Conservation (phyloP, 2,888 invertebrate genomes). For the Linnaemya tessellans region DNA sequence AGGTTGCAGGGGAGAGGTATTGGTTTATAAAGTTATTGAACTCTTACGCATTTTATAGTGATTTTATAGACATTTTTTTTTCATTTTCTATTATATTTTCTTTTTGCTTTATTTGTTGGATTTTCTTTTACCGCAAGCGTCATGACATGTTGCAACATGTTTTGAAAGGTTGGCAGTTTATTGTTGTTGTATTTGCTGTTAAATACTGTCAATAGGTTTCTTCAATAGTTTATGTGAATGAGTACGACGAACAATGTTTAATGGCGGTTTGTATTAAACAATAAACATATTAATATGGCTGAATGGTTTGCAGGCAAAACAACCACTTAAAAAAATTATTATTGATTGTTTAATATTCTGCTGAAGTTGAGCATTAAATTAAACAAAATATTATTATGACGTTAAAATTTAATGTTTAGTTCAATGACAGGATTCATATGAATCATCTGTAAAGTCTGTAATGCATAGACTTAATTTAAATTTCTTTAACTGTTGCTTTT, state of each 20-base stretch:
- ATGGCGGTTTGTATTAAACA: conserved; percentile 6
- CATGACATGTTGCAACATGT: conserved; percentile 32
- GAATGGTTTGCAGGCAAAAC: too few relatives aligned
- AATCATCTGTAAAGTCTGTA: neutral
- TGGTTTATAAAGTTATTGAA: conserved; percentile 28
- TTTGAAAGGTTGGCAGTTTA: conserved; percentile 30
- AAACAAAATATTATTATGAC: too few relatives aligned
- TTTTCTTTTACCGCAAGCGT: conserved; percentile 25
- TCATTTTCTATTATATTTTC: neutral
- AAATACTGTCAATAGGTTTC: neutral
- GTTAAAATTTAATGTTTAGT: neutral
- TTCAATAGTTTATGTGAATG: neutral
- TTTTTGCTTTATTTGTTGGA: neutral
- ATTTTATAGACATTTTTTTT: neutral
- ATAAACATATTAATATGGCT: neutral
- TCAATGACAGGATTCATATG: neutral
- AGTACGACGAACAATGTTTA: neutral
- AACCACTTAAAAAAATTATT: neutral
- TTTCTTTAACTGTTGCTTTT: neutral
- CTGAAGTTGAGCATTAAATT: too few relatives aligned
- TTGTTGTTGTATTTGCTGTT: conserved; percentile 2
- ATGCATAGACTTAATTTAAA: neutral
- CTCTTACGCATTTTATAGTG: conserved; percentile 26
- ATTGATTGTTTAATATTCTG: neutral
- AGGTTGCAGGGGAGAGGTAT: neutral